Conservation (phyloP, 2,888 invertebrate species). For the Rosalia funebris region DNA sequence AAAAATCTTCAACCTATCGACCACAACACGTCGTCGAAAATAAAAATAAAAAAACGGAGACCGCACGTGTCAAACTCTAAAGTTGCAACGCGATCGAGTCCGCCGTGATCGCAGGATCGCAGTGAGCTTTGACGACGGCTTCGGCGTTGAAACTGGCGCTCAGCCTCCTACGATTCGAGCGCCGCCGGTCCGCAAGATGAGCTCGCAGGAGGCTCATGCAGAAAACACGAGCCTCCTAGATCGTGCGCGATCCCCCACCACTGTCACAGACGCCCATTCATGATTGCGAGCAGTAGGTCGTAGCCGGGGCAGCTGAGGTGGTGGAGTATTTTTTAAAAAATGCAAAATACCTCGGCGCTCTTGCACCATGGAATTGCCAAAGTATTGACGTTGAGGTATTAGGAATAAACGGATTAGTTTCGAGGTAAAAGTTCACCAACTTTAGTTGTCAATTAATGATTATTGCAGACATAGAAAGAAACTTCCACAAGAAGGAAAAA, state of each 20-base stretch:
- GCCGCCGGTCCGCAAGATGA: conserved; percentile 10
- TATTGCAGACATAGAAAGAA: no score
- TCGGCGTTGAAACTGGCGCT: conserved; percentile 34
- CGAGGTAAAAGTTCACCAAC: no score
- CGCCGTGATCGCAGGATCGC: conserved; percentile 23
- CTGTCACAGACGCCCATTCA: conserved; percentile 18
- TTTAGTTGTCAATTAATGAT: no score
- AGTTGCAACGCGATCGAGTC: conserved; percentile 6
- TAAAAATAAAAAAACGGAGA: conserved; percentile 3
- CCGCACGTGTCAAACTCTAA: conserved; percentile 1
- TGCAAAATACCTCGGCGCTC: no score
- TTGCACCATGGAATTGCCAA: no score
- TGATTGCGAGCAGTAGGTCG: neutral
- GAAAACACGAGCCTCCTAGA: conserved; percentile 4
- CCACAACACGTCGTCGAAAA: no score
- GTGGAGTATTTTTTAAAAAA: no score
- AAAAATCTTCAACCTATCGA: no score
- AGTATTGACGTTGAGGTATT: no score
- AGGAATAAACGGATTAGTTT: no score
- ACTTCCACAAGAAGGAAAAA: no score
- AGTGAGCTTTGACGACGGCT: conserved; percentile 23
- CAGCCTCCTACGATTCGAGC: conserved; percentile 24
- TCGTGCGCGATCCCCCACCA: conserved; percentile 5
- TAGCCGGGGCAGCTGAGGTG: neutral
- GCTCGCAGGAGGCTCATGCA: conserved; percentile 14